These are phyloP conservation scores for Daphoenositta chrysoptera DNA, from an alignment of 2,113 vertebrate species.

Conservation along the genomic window DNA sequence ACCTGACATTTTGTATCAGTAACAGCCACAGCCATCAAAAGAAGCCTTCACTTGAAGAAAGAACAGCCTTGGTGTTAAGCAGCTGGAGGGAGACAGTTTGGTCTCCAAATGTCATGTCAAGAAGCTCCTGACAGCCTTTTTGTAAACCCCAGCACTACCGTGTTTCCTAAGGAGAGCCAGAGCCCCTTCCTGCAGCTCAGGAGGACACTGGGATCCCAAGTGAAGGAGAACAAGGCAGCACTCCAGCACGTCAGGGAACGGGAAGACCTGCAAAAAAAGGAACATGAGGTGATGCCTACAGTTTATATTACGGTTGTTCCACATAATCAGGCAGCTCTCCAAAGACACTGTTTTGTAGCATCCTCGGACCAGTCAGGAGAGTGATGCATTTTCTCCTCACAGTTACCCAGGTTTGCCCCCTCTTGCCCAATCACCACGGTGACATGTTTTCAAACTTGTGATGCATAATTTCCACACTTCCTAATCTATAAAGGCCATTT, in stretches of 20 bases:
- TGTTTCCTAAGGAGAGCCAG: conserved; percentile 75
- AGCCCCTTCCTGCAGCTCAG: conserved; percentile 63
- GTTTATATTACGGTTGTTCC: not conserved
- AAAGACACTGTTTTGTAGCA: not conserved
- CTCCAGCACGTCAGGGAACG: conserved; percentile 88
- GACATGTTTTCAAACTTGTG: not conserved
- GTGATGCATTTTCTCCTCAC: not conserved
- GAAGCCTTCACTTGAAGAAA: not conserved
- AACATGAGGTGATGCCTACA: not conserved
- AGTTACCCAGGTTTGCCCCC: not conserved
- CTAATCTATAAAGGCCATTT: not conserved
- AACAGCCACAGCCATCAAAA: not conserved
- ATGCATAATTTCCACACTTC: not conserved
- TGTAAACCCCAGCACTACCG: not conserved
- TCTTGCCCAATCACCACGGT: not conserved
- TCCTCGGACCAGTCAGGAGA: not conserved
- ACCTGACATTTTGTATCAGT: not conserved
- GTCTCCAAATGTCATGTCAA: not conserved
- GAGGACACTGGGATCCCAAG: conserved; percentile 36
- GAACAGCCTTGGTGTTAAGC: not conserved
- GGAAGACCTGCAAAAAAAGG: conserved; percentile 72
- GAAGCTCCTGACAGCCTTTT: conserved; percentile 58
- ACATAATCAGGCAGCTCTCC: not conserved
- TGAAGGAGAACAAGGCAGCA: conserved; percentile 88
- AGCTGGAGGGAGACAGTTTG: not conserved